Evolutionary conservation across 35 echinoderm and acorn worm genomes (phyloP), one percentile per base, ranked within the genome.

Genomic region (Lytechinus pictus): DNA sequence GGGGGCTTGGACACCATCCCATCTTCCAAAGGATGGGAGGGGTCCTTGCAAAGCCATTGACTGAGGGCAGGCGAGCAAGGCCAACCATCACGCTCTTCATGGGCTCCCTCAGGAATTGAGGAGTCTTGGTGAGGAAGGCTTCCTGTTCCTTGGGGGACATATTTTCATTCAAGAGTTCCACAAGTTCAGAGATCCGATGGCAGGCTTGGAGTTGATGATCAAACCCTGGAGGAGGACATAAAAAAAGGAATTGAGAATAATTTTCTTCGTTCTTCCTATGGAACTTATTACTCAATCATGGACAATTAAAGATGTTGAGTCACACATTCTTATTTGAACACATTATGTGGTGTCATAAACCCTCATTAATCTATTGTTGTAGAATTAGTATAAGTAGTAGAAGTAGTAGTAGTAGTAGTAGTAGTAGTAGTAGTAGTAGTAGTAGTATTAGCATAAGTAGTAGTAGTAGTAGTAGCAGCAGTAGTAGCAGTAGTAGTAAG

Each of bases 11-110:
- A 9, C 44, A 94, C 98, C 98, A 99, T 4, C 98, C 98, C 97
- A 98, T 96, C 87, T 97, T 99, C 97, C 97, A 99, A 6, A 96
- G 95, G 55, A 97, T 58, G 44, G 97, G 98, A 86, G 98, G 98
- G 88, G 98, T 99, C 87, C 97, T 94, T 24, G 97, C 98, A 92
- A 95, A 99, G 52, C 96, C 96, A 79, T 97, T 98, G 55, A 98
- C 97, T 96, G 97, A 86, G 79, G 98, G 98, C 55, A 98, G 86
- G 87, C 98, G 91, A 27, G 98, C 98, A 6, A 99, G 92, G 87
- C 96, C 96, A 6, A 97, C 94, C 7, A 99, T 95, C 21, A 95
- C 97, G 52, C 97, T 96, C 92, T 95, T 96, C 55, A 99, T 94
- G 71, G 98, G 97, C 27, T 97, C 94, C 72, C 92, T 91, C 14